Evolutionary conservation across 2,113 vertebrate genomes (phyloP), one percentile per base, ranked within the genome.

Genomic region (Aegithalos caudatus): DNA sequence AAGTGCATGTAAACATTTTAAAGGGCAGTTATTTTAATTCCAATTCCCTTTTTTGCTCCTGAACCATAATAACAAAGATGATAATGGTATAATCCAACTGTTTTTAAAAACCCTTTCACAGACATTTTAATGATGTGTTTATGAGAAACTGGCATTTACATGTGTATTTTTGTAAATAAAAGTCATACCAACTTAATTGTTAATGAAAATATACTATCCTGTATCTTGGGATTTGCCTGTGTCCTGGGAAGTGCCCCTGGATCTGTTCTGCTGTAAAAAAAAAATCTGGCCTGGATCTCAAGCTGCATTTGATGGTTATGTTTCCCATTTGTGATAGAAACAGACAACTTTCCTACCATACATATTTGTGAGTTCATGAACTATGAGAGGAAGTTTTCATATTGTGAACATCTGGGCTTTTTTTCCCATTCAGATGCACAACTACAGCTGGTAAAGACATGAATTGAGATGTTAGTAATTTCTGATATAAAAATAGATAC

Each of bases 341-440:
- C 28, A 62, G 65, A 12, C 5, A 14, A 38, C 31, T 78, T 62
- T 94, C 77, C 44, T 95, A 65, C 31, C 27, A 56, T 62, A 70
- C 37, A 66, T 74, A 38, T 86, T 92, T 78, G 87, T 95, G 95
- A 97, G 94, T 96, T 97, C 93, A 78, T 96, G 96, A 97, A 96
- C 91, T 95, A 54, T 50, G 67, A 86, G 80, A 95, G 95, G 94
- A 96, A 97, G 88, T 94, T 90, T 92, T 85, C 67, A 71, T 88
- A 87, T 76, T 90, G 66, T 56, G 61, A 94, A 95, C 91, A 96
- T 95, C 94, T 95, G 96, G 1, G 2, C 0, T 11, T 71, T 94
- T 96, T 96, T 65, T 28, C 74, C 33, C 54, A 84, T 92, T 96
- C 73, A 71, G 65, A 50, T 92, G 61, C 51, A 82, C 40, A 90